Evolutionary conservation across 2,797 vertebrate genomes (phyloP), one percentile per base, ranked within the genome.

Genomic region (Rhabdomys pumilio): DNA sequence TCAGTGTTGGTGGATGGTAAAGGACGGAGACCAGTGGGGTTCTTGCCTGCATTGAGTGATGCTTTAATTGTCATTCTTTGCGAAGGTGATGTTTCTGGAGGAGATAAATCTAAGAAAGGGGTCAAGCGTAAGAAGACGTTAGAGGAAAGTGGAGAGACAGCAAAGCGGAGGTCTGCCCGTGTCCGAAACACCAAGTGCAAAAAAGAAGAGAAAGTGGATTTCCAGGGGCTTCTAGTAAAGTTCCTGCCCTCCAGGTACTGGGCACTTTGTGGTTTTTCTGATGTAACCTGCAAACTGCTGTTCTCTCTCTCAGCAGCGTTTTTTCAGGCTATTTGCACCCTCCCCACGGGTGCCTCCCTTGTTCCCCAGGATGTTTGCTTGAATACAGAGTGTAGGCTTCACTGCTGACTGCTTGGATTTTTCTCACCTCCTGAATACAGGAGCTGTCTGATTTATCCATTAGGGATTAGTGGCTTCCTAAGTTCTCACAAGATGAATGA

Each of bases 181-280:
- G 99, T 99, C 80, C 98, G 99, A 72, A 99, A 99, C 97, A 99
- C 99, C 72, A 99, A 99, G 96, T 99, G 99, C 98, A 99, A 99
- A 96, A 99, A 99, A 86, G 99, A 99, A 92, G 99, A 99, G 98
- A 99, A 99, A 93, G 99, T 99, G 15, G 99, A 99, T 96, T 99
- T 99, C 97, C 99, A 99, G 94, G 99, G 99, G 90, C 98, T 99
- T 44, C 98, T 99, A 92, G 98, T 99, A 90, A 99, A 99, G 96
- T 99, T 99, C 96, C 98, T 99, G n/a, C 99, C 99, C 0, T 99
- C 99, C 87, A 99, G 99, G 99, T 99, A 98, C 3, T 53, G n/a
- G 19, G 11, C 15, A 34, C 31, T 50, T 2, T 12, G 41, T 55
- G 65, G 26, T 7, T 87, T 76, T 53, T 31, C 6, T n/a, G 12